Evolutionary conservation across 1,140 invertebrate genomes (phyloP), one percentile per base, ranked within the genome.

Genomic region (Hormaphis cornu): DNA sequence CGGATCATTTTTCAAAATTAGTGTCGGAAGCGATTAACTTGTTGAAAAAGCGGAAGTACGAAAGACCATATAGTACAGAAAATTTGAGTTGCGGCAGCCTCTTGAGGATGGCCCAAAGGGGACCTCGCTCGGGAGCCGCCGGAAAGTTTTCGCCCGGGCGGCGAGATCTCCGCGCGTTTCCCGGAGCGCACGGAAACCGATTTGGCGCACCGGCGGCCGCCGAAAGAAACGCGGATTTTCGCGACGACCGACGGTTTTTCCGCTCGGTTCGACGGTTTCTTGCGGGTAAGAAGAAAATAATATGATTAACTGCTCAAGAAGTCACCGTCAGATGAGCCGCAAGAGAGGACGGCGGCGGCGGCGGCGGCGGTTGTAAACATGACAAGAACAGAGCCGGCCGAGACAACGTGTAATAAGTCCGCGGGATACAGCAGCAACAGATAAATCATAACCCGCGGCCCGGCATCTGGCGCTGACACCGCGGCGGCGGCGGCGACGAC

Each of bases 401-500:
- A 63, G 59, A 63, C 59, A 63, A 50, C n/a, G n/a, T 22, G 61
- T 48, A 66, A 66, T 66, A 66, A 66, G 61, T 48, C 61, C 44
- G 44, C 28, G 61, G 50, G n/a, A n/a, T n/a, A n/a, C n/a, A n/a
- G n/a, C 50, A 66, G 61, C 61, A 50, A 66, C 61, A 66, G 61
- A 66, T 66, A 66, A 66, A 66, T 66, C 61, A 66, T 66, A 50
- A 35, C 40, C 58, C 58, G 14, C 61, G 61, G 44, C 61, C 44
- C 61, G 61, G 61, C 61, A 50, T 66, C 61, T 66, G 61, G 42
- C 28, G 61, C 61, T 66, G 61, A 66, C 61, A 66, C 61, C n/a
- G 20, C 44, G 53, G 53, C 53, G 53, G 53, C 48, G 24, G 48
- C 30, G 30, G 20, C 46, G 20, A 20, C 61, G 61, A 66, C 61